Base-by-base conservation (phyloP, 37 sponge, comb jelly and placozoan genomes). In the Dysidea cf. avara region DNA sequence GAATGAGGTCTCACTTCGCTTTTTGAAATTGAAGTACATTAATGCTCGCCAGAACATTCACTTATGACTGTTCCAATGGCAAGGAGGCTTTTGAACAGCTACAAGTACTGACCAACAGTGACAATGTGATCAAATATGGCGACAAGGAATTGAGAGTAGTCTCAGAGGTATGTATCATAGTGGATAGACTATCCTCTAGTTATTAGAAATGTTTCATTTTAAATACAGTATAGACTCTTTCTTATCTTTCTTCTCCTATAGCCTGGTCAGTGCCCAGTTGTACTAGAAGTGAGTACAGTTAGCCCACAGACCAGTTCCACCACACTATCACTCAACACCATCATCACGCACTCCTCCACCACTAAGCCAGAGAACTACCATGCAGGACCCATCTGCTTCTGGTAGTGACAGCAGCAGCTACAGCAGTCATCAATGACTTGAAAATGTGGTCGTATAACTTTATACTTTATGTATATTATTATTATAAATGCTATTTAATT, bases 181-280 rank as follows among this genome's bases (percentile, higher is more conserved):
- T n/a, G n/a, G n/a, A n/a, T n/a, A n/a, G n/a, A n/a, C n/a, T n/a
- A n/a, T n/a, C n/a, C n/a, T n/a, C n/a, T n/a, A n/a, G n/a, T n/a
- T n/a, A n/a, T n/a, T n/a, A n/a, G n/a, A n/a, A n/a, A n/a, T 22
- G 12, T 21, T 11, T 22, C 25, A 12, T 11, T 58, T 11, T 58
- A 20, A 58, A 25, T 58, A 13, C 21, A 25, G 21, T n/a, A 11
- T 20, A 22, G 24, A 20, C 24, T n/a, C 21, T n/a, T 58, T 11
- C 9, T 20, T 58, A 11, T 58, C 16, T 12, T 25, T 17, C 21
- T 29, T 38, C 32, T 28, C n/a, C n/a, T 40, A 21, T 58, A 83
- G 84, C 84, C 84, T 76, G 84, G 84, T 39, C 71, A 83, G 31
- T 83, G 84, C 31, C 84, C 84, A 16, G 84, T 83, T 13, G 78